Base-by-base conservation (phyloP, 2,797 vertebrate species). In the Anas acuta region DNA sequence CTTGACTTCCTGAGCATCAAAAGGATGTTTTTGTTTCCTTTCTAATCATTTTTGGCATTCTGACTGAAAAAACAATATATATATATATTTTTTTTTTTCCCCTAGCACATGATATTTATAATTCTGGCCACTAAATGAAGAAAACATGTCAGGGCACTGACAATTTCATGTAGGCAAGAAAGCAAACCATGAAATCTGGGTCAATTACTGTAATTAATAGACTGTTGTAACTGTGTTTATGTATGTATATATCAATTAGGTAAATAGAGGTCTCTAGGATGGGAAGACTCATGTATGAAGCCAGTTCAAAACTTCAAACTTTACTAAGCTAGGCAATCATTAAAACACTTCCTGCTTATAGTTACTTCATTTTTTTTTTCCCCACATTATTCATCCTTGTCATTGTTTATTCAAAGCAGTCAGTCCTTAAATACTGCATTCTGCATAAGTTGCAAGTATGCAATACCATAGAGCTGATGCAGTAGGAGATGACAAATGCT, bases 391-490 rank as follows among this genome's bases (percentile, higher is more conserved):
- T 67, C 73, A 5, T 60, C 13, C 45, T 51, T 82, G 23, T 19
- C 57, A 21, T 33, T 58, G 7, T 32, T 16, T 75, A 9, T 78
- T 86, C 54, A 14, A 25, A 85, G 47, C 5, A 60, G 19, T 45
- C 26, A 28, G 16, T 30, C 58, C 62, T 53, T 89, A 21, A 72
- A 43, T 6, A 1, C 3, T 11, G 2, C 6, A 3, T 45, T 53
- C 11, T 78, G 16, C 1, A 0, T 35, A 7, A 39, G 9, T 7
- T 84, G 6, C 20, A 28, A 25, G 16, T 25, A 7, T 49, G 3
- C 2, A 60, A 1, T 67, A n/a, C 6, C 14, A 17, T 12, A 30
- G 71, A 73, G 32, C 47, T 84, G 83, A 28, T 71, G 71, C 62
- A n/a, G 28, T 65, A 35, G 57, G 49, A 49, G 28, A 41, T 65